A percentile compares a stretch with the other conserved stretches of the same genome.
Evolutionary conservation across 2,888 invertebrate species (phyloP).

Genomic region (Slavum lentiscoides): DNA sequence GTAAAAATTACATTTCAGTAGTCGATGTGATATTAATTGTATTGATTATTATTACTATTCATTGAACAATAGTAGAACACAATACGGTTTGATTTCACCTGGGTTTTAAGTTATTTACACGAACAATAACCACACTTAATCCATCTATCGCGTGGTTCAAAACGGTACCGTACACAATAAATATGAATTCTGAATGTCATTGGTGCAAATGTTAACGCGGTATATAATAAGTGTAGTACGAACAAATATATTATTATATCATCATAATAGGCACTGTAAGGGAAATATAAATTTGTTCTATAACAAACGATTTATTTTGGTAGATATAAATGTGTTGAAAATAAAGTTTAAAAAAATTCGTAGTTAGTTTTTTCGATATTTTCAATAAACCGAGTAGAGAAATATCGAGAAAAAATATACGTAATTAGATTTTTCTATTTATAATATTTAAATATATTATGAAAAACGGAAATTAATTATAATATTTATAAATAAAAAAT

Average conservation of each 20-base stretch:
- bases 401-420: too few species aligned
- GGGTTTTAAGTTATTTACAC: not conserved
- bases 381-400: too few species aligned
- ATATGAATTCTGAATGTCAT: slow-evolving; percentile 17
- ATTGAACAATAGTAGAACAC: too few species aligned
- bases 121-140: not conserved
- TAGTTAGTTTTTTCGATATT: too few species aligned
- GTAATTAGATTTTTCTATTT: too few species aligned
- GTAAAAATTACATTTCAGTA: not conserved
- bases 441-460: too few species aligned
- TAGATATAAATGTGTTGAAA: not conserved
- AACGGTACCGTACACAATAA: slow-evolving; percentile 5
- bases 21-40: too few species aligned
- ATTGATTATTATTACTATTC: too few species aligned
- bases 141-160: not conserved
- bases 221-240: not conserved
- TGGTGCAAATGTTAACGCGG: too few species aligned
- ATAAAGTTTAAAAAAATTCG: too few species aligned
- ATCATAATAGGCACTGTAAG: not conserved
- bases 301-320: not conserved
- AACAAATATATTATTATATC: slow-evolving; percentile 15
- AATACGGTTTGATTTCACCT: not conserved
- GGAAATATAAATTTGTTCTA: too few species aligned
- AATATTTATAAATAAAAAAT: not conserved
- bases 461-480: not conserved